Evolutionary conservation across 2,888 invertebrate genomes (phyloP).

Genomic region (Caenorhabditis angaria): DNA sequence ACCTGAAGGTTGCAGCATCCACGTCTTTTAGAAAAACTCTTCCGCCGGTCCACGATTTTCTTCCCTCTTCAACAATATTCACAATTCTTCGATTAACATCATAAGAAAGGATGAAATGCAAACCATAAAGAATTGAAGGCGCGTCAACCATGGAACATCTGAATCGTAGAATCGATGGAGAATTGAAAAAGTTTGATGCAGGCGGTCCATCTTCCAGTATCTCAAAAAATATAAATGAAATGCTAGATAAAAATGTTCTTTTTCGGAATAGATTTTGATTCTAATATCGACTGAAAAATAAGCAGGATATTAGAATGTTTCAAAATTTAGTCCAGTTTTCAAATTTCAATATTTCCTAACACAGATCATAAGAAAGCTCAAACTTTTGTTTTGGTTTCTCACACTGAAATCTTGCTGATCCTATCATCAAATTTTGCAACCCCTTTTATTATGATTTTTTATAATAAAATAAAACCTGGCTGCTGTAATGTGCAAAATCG

Average conservation of each 20-base stretch:
- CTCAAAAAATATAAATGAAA: conserved; percentile 11
- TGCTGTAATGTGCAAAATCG: conserved; percentile 46
- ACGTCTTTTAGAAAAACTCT: conserved; percentile 51
- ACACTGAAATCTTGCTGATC: too few relatives aligned
- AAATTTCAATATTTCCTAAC: too few relatives aligned
- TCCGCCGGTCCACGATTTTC: conserved; percentile 49
- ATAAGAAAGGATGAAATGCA: conserved; percentile 46
- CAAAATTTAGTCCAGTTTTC: too few relatives aligned
- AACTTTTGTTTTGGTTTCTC: too few relatives aligned
- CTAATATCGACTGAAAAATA: too few relatives aligned
- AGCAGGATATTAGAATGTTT: too few relatives aligned
- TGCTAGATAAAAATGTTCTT: neutral
- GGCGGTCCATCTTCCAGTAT: conserved; percentile 44
- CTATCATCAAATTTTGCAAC: too few relatives aligned
- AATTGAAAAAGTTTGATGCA: conserved; percentile 26
- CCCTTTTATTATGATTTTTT: too few relatives aligned
- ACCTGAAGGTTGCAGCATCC: conserved; percentile 52
- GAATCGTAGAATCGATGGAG: conserved; percentile 26
- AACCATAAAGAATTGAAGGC: conserved; percentile 41
- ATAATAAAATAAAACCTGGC: too few relatives aligned
- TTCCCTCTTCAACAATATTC: conserved; percentile 39
- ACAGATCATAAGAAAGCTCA: too few relatives aligned
- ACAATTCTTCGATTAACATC: conserved; percentile 49
- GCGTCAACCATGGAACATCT: conserved; percentile 48
- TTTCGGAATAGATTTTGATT: too few relatives aligned